Evolutionary conservation across 2,113 vertebrate genomes (phyloP).

Genomic region (Rhegmatorhina hoffmannsi): DNA sequence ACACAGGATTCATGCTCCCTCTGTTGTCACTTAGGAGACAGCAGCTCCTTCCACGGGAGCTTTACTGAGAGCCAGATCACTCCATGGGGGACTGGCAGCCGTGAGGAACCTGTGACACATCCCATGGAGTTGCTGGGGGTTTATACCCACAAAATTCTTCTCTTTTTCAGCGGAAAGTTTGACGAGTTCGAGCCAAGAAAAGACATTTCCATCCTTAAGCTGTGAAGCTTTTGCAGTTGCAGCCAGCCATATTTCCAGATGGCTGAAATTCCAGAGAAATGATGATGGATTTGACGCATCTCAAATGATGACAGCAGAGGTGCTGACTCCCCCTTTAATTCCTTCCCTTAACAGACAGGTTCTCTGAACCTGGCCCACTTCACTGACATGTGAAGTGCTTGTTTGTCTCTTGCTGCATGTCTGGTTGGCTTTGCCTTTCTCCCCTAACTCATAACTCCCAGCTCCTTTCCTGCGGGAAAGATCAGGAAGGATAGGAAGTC

Average conservation of each 20-base stretch:
- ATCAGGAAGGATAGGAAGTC: slow-evolving; percentile 75
- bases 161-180: background rate
- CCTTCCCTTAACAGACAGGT: slow-evolving; percentile 31
- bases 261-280: slow-evolving; percentile 22
- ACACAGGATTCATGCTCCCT: background rate
- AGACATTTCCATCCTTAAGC: background rate
- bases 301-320: background rate
- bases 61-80: fast-evolving
- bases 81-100: background rate
- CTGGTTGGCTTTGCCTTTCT: slow-evolving; percentile 55
- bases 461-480: slow-evolving; percentile 68
- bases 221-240: background rate
- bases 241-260: slow-evolving; percentile 14
- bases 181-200: background rate
- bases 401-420: slow-evolving; percentile 20
- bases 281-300: slow-evolving; percentile 16
- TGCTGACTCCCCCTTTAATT: slow-evolving; percentile 40
- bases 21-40: background rate
- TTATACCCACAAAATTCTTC: background rate
- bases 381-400: background rate
- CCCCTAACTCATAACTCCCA: background rate
- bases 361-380: slow-evolving; percentile 38
- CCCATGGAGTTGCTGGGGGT: background rate
- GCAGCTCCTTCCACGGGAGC: background rate
- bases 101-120: background rate